Conservation (phyloP, 2,888 invertebrate genomes). For the Hirudinaria manillensis region DNA sequence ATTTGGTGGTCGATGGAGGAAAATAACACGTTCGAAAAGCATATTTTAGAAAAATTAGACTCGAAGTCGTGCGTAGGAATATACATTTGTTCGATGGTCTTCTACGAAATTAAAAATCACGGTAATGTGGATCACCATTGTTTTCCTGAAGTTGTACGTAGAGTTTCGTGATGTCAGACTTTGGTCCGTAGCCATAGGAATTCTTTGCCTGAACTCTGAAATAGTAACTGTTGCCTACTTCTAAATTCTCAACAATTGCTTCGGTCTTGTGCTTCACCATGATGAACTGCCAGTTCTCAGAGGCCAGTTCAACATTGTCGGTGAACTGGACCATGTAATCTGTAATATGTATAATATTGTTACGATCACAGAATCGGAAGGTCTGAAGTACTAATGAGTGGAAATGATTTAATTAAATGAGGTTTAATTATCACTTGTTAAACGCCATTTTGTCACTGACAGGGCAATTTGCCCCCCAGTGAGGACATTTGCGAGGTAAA, state of each 20-base stretch:
- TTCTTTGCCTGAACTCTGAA: constrained; percentile 90
- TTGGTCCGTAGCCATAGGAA: constrained; percentile 80
- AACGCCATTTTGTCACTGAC: too few species aligned
- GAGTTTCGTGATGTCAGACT: constrained; percentile 57
- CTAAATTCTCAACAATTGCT: constrained; percentile 71
- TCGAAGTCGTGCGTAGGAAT: too few species aligned
- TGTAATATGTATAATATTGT: neutral
- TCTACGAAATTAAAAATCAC: too few species aligned
- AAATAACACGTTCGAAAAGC: too few species aligned
- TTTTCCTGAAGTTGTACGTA: constrained; percentile 4
- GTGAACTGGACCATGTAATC: constrained; percentile 33
- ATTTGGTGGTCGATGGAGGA: too few species aligned
- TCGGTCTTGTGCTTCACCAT: constrained; percentile 24
- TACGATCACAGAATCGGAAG: neutral
- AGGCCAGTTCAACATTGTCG: constrained; percentile 16
- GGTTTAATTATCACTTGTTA: too few species aligned
- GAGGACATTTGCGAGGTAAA: too few species aligned
- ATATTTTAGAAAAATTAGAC: too few species aligned
- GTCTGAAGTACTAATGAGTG: neutral
- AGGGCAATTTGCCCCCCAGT: too few species aligned
- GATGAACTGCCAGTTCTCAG: constrained; percentile 26
- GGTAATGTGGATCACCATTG: too few species aligned
- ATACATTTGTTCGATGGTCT: too few species aligned
- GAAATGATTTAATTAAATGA: neutral
- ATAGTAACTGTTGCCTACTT: constrained; percentile 77